phyloP scores from a whole-genome alignment of 1,140 invertebrate genomes.

The Heliconius himera region DNA sequence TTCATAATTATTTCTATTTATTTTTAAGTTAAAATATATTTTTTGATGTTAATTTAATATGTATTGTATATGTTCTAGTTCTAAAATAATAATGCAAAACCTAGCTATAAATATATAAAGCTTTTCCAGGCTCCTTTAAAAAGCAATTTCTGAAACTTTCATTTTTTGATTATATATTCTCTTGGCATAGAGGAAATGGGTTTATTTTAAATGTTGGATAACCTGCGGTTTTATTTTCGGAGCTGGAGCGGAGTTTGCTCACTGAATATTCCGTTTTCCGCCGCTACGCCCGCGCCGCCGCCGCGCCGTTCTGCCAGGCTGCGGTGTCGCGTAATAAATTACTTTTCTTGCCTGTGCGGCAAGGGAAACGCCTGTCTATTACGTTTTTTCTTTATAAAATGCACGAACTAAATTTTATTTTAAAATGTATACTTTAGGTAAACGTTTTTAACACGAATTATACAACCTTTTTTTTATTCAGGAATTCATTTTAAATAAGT shows the following conservation, averaged over 20 bases:
- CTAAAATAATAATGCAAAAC: background rate
- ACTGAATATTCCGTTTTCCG: constrained; percentile 32
- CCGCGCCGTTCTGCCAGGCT: constrained; percentile 5
- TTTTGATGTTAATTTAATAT: no score
- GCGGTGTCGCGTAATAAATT: constrained; percentile 33
- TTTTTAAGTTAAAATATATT: no score
- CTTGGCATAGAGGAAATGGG: background rate
- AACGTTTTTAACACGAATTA: constrained; percentile 1
- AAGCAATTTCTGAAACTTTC: background rate
- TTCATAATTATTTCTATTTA: no score
- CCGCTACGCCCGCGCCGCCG: background rate
- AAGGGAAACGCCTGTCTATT: constrained; percentile 19
- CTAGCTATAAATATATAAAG: background rate
- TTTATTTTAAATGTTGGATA: constrained; percentile 30
- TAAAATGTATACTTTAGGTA: background rate
- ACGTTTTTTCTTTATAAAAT: constrained; percentile 19
- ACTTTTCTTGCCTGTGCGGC: constrained; percentile 23
- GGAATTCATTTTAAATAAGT: background rate
- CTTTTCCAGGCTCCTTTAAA: background rate
- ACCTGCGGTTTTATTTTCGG: constrained; percentile 26
- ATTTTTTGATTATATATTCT: background rate
- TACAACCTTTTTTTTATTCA: background rate
- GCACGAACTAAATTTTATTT: constrained; percentile 22
- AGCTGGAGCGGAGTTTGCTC: constrained; percentile 27
- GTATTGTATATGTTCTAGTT: background rate